Conservation (phyloP, 2,888 invertebrate genomes). For the Rapana venosa region DNA sequence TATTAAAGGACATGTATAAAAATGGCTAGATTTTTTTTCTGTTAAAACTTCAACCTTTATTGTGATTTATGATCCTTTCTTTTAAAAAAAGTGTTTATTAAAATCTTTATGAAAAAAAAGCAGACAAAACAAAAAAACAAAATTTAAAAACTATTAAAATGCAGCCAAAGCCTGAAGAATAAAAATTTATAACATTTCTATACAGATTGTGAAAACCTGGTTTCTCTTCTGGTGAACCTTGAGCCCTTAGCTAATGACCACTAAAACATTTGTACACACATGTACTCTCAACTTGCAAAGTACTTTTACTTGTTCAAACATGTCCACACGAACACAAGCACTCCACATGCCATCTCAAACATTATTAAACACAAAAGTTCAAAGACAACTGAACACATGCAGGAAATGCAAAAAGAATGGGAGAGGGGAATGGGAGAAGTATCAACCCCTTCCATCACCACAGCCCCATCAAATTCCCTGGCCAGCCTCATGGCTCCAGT, state of each 20-base stretch:
- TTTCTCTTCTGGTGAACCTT: not conserved
- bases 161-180: not conserved
- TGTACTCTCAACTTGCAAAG: not conserved
- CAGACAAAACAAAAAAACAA: not conserved
- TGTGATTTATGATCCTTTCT: slow-evolving; percentile 17
- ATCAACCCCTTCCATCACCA: too few relatives aligned
- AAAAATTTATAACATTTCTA: not conserved
- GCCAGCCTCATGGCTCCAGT: too few relatives aligned
- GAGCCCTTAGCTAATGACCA: too few relatives aligned
- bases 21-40: not conserved
- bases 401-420: not conserved
- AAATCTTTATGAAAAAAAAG: not conserved
- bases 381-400: slow-evolving; percentile 16
- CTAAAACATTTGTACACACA: not conserved
- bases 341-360: not conserved
- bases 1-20: slow-evolving; percentile 26
- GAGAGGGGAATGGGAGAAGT: too few relatives aligned
- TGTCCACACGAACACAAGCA: not conserved
- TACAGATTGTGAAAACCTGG: not conserved
- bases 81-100: not conserved
- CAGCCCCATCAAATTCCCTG: too few relatives aligned
- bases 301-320: not conserved
- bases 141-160: not conserved
- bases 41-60: not conserved
- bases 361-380: not conserved